Base-by-base conservation (phyloP, 2,888 invertebrate species). In the Phasia obesa region DNA sequence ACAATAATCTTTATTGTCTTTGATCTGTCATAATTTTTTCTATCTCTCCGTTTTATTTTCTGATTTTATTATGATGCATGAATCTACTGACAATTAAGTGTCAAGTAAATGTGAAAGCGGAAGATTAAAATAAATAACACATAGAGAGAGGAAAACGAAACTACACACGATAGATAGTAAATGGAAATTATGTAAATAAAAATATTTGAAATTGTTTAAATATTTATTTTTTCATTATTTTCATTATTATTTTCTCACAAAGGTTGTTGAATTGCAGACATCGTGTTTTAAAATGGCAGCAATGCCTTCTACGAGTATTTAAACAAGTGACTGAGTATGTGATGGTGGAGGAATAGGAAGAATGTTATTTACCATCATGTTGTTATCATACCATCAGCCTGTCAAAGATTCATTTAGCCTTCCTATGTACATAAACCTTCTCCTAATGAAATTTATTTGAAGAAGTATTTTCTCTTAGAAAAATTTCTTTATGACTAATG, bases 231-330 rank as follows among this genome's bases (percentile, higher is more conserved):
- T n/a, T n/a, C n/a, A n/a, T n/a, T 57, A 17, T 21, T 27, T 44
- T 23, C 23, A 21, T 35, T 35, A 60, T 27, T 21, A 53, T 71
- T 80, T 51, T 74, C 65, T 71, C 71, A 71, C 38, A 76, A 64
- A 38, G 47, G 42, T 35, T 55, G 74, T 55, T 53, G 69, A 59
- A 53, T 67, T 23, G 11, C 38, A n/a, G n/a, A 53, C 11, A 44
- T 70, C 25, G 55, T 25, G 13, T 49, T 27, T 27, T 35, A 35
- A 17, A 42, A 49, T 51, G 13, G 51, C 60, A 71, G 65, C 77
- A 73, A 77, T 81, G 81, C 67, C 73, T 74, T 57, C 81, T 81
- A n/a, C n/a, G n/a, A n/a, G n/a, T n/a, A 51, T 69, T 69, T 71
- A 42, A 69, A 75, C 23, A 67, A 57, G 69, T 55, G 64, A 9